Evolutionary conservation across 2,888 invertebrate species (phyloP).

Genomic region (Nezara viridula): DNA sequence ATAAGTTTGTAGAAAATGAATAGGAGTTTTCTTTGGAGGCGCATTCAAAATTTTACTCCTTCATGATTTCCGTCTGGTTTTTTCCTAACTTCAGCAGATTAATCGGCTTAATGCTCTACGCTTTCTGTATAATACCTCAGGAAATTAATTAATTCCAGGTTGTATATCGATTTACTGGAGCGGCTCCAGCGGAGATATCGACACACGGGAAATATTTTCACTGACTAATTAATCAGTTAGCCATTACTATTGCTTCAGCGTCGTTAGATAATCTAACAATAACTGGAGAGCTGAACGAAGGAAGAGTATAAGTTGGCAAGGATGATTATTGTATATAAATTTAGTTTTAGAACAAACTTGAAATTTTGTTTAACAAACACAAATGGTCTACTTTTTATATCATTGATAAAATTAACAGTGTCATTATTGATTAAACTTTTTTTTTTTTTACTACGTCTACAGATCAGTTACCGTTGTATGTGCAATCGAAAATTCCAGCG

Average conservation of each 20-base stretch:
- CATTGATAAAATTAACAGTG: no score
- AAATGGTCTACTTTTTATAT: no score
- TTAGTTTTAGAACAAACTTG: no score
- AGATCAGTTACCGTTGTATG: no score
- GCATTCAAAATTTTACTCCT: background rate
- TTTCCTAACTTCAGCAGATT: background rate
- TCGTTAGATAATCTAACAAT: background rate
- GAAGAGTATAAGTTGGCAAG: background rate
- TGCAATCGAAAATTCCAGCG: no score
- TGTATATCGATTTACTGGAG: background rate
- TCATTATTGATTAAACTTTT: no score
- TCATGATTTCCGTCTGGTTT: background rate
- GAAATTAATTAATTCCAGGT: background rate
- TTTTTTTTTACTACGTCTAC: no score
- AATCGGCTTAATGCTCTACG: background rate
- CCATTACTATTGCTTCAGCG: background rate
- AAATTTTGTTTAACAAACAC: no score
- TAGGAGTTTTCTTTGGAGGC: background rate
- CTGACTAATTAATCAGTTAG: background rate
- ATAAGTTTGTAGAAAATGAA: no score
- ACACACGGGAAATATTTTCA: background rate
- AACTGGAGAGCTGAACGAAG: background rate
- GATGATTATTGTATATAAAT: no score
- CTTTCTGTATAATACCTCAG: background rate
- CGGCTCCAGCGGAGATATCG: background rate